Percentiles rank a stretch among this genome's conserved stretches.
phyloP scores from a whole-genome alignment of 2,888 invertebrate genomes.

The Rhingia rostrata region DNA sequence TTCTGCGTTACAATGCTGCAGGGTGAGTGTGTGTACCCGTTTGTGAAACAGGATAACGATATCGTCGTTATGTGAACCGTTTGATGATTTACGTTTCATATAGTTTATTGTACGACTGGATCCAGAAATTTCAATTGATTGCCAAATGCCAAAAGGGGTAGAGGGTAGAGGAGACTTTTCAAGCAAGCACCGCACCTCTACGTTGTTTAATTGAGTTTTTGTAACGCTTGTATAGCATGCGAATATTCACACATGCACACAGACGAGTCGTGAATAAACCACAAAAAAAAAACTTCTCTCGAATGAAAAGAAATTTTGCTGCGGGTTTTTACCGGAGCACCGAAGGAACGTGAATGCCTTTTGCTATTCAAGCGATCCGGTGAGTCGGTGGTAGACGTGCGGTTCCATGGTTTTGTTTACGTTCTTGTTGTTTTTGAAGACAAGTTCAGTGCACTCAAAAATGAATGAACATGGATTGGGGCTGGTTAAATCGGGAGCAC shows the following conservation, averaged over 20 bases:
- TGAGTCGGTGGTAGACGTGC: constrained; percentile 9
- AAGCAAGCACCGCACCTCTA: not conserved
- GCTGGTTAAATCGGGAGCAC: too few species aligned
- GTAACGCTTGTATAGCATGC: constrained; percentile 32
- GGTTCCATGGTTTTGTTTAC: constrained; percentile 21
- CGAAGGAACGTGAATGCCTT: constrained; percentile 30
- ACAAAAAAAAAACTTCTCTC: constrained; percentile 24
- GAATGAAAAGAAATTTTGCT: constrained; percentile 53
- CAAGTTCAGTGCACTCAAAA: constrained; percentile 27
- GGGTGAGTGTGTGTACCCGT: constrained; percentile 23
- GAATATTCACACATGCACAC: not conserved
- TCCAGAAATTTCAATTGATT: not conserved
- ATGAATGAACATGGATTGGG: too few species aligned
- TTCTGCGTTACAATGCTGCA: constrained; percentile 22
- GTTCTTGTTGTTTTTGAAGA: not conserved
- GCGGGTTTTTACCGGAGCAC: constrained; percentile 20
- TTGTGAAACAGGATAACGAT: constrained; percentile 30
- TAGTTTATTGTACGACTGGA: constrained; percentile 12
- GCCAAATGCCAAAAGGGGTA: not conserved
- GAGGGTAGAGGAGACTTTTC: not conserved
- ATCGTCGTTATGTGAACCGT: constrained; percentile 35
- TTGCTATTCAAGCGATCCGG: constrained; percentile 10
- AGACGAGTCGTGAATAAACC: constrained; percentile 51
- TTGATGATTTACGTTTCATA: constrained; percentile 42
- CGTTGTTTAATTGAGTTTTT: constrained; percentile 38